A percentile compares a stretch with the other conserved stretches of the same genome.
These are phyloP conservation scores for Mormoops blainvillei DNA, from an alignment of 2,113 vertebrate species.

Conservation along the genomic window DNA sequence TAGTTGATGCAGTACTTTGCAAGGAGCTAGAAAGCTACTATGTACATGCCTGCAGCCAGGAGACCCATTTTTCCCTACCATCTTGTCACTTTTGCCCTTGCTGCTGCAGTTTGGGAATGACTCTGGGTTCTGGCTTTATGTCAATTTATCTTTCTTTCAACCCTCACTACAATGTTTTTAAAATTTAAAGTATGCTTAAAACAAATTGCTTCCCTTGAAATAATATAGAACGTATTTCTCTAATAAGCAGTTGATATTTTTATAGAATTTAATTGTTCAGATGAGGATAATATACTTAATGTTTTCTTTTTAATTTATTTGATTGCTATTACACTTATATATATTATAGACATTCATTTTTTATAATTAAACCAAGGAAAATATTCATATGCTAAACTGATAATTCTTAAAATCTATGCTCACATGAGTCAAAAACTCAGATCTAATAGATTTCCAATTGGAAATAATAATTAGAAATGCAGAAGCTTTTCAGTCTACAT, in stretches of 20 bases:
- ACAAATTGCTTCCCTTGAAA: neutral
- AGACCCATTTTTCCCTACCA: fast-evolving
- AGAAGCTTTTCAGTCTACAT: neutral
- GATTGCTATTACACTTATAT: neutral
- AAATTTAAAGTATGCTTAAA: neutral
- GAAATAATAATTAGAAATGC: neutral
- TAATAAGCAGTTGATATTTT: neutral
- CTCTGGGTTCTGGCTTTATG: neutral
- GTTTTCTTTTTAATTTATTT: neutral
- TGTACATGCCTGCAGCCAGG: neutral
- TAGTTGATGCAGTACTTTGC: neutral
- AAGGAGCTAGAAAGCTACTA: neutral
- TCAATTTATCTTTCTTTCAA: neutral
- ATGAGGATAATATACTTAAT: neutral
- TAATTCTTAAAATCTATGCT: neutral
- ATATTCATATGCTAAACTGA: neutral
- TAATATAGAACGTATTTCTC: neutral
- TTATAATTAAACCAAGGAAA: neutral
- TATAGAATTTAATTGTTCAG: neutral
- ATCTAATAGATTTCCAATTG: neutral
- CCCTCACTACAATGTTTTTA: neutral
- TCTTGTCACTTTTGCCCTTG: neutral
- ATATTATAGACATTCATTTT: neutral
- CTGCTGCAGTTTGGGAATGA: neutral
- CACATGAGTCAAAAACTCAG: neutral